phyloP scores from a whole-genome alignment of 2,888 invertebrate genomes.

The Limnephilus auricula region DNA sequence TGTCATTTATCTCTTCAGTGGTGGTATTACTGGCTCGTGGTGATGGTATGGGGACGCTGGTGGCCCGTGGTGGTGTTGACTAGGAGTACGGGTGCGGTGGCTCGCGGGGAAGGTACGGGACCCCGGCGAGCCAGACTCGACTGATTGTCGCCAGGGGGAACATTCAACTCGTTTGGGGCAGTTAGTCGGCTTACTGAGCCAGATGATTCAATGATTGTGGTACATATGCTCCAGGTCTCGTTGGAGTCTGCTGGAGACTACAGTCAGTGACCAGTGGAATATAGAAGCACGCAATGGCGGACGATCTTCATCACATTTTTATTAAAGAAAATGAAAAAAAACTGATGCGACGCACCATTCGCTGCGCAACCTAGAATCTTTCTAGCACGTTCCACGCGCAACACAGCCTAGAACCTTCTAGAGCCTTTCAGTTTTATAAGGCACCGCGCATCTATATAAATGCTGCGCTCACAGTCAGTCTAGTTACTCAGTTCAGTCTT shows the following conservation, averaged over 20 bases:
- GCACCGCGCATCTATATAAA: no score
- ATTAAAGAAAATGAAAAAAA: background rate
- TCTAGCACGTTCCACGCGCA: no score
- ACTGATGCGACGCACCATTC: no score
- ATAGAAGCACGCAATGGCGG: background rate
- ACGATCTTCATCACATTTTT: background rate
- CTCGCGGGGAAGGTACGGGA: background rate
- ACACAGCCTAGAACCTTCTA: no score
- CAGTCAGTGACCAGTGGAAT: background rate
- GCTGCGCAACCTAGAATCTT: no score
- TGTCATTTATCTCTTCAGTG: background rate
- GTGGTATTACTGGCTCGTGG: background rate
- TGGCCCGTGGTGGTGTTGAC: background rate
- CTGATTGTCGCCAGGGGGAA: constrained; percentile 39
- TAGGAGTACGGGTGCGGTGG: background rate
- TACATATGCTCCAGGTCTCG: constrained; percentile 15
- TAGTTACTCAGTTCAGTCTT: no score
- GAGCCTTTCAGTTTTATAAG: no score
- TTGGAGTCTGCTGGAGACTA: background rate
- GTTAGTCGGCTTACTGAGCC: constrained; percentile 53
- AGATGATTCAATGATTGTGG: constrained; percentile 56
- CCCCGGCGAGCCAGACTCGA: background rate
- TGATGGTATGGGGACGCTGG: background rate
- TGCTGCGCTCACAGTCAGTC: no score
- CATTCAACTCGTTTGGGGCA: constrained; percentile 52